These are phyloP conservation scores for Erebia aethiops DNA, from an alignment of 2,888 invertebrate species.

Conservation along the genomic window DNA sequence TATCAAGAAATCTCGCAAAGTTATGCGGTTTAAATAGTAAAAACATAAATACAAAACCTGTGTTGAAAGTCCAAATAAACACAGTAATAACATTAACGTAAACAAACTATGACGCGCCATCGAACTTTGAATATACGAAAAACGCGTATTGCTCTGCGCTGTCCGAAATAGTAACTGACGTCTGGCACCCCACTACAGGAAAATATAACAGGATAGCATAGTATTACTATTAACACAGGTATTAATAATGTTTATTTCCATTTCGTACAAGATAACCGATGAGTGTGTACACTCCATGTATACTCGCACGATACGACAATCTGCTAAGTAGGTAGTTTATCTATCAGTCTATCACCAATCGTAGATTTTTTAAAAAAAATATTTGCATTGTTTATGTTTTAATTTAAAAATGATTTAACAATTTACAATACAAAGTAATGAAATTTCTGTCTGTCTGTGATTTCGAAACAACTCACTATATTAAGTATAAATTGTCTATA, in stretches of 20 bases:
- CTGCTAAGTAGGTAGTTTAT: background rate
- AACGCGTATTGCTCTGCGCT: background rate
- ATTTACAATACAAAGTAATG: no score
- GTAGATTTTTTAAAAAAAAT: background rate
- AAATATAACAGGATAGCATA: slow-evolving; percentile 10
- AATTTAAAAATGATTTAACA: no score
- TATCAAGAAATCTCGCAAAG: background rate
- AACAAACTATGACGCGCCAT: slow-evolving; percentile 4
- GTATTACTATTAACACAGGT: no score
- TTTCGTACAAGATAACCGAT: slow-evolving; percentile 5
- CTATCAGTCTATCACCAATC: background rate
- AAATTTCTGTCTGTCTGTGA: no score
- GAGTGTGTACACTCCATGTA: background rate
- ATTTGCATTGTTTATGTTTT: background rate
- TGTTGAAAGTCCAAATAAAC: slow-evolving; percentile 18
- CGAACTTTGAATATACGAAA: background rate
- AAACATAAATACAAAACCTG: slow-evolving; percentile 21
- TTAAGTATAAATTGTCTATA: no score
- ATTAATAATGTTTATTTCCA: slow-evolving; percentile 14
- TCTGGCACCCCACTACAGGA: background rate
- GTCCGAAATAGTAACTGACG: background rate
- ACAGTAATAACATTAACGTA: slow-evolving; percentile 3
- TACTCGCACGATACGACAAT: background rate
- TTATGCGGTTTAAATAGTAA: background rate
- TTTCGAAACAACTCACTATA: no score